Evolutionary conservation across 2,888 invertebrate genomes (phyloP).

Genomic region (Drosophila nr. perissopoda): DNA sequence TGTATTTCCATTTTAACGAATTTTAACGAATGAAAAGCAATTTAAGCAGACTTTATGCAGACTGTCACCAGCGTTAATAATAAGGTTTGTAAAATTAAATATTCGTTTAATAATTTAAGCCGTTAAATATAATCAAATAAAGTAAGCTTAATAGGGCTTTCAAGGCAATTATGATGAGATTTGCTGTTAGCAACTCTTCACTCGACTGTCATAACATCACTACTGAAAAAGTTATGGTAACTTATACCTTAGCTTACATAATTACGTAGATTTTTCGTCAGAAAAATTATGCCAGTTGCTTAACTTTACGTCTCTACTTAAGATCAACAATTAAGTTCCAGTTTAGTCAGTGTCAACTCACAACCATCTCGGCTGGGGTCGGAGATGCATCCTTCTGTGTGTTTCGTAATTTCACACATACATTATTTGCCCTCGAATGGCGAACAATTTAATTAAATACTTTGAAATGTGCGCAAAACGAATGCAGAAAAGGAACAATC

Average conservation of each 20-base stretch:
- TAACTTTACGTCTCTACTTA: slow-evolving; percentile 5
- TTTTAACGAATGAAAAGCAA: not conserved
- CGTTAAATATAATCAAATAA: not conserved
- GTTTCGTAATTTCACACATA: not conserved
- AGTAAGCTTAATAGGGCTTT: not conserved
- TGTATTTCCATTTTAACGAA: not conserved
- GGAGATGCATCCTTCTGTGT: not conserved
- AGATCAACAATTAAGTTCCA: not conserved
- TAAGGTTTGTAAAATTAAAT: not conserved
- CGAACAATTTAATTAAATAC: slow-evolving; percentile 64
- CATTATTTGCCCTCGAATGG: slow-evolving; percentile 59
- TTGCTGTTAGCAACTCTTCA: not conserved
- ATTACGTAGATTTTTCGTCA: slow-evolving; percentile 11
- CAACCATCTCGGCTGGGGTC: not conserved
- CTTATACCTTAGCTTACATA: slow-evolving; percentile 9
- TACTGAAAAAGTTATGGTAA: not conserved
- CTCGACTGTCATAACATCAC: not conserved
- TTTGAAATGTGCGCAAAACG: slow-evolving; percentile 42
- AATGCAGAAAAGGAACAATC: slow-evolving; percentile 6
- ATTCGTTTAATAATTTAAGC: not conserved
- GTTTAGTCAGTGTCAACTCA: not conserved
- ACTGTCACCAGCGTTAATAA: not conserved
- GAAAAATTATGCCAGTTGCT: not conserved
- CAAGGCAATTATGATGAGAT: no score
- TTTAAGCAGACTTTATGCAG: not conserved